Conservation (phyloP, 1,140 invertebrate species). For the Anagrus nilaparvatae region DNA sequence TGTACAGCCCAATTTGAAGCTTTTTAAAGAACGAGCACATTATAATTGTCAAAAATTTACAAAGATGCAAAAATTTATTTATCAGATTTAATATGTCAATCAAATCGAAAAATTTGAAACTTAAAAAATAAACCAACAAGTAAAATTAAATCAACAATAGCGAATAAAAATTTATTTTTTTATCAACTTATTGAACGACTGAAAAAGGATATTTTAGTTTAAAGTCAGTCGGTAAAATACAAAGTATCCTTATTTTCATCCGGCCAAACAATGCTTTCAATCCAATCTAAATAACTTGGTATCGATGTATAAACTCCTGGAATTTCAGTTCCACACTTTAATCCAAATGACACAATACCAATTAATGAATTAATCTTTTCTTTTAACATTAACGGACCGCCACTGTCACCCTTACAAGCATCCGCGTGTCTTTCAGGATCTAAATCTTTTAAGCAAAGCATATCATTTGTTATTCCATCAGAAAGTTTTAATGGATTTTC, state of each 20-base stretch:
- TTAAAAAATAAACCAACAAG: too few relatives aligned
- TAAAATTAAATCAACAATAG: too few relatives aligned
- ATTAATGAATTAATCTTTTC: conserved; percentile 37
- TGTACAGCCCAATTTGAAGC: too few relatives aligned
- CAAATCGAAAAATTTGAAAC: too few relatives aligned
- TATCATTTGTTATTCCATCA: conserved; percentile 17
- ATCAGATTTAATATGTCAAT: too few relatives aligned
- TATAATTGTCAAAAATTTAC: too few relatives aligned
- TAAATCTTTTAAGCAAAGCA: conserved; percentile 25
- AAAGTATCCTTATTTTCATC: too few relatives aligned
- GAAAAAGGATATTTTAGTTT: too few relatives aligned
- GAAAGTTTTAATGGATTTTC: conserved; percentile 17
- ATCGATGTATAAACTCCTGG: conserved; percentile 63
- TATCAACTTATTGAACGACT: too few relatives aligned
- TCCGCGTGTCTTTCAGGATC: conserved; percentile 33
- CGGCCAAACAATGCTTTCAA: conserved; percentile 58
- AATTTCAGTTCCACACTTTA: conserved; percentile 47
- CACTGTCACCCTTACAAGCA: conserved; percentile 64
- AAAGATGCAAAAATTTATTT: too few relatives aligned
- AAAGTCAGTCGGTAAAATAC: too few relatives aligned
- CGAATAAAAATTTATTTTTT: not conserved
- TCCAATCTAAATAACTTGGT: conserved; percentile 60
- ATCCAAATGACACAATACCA: conserved; percentile 60
- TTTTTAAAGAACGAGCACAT: too few relatives aligned
- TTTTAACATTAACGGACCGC: conserved; percentile 48